Evolutionary conservation across 2,113 vertebrate genomes (phyloP), one percentile per base, ranked within the genome.

Genomic region (Lampris incognitus): DNA sequence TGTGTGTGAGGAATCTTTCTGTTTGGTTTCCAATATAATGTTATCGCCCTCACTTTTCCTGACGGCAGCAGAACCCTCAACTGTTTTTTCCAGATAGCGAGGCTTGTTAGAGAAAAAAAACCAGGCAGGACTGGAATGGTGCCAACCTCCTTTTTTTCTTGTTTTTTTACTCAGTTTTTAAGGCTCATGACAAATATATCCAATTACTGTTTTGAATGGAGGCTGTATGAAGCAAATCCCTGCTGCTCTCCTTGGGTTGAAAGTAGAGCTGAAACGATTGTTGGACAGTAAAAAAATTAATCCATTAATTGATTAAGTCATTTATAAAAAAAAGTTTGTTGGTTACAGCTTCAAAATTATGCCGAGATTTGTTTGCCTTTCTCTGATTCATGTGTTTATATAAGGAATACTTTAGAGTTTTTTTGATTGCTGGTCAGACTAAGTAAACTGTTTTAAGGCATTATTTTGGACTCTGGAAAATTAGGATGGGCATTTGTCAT

Each of bases 21-120:
- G 9, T 37, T 54, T 54, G 4, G 10, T 38, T 61, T 77, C 40
- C 72, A 69, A 72, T 58, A 74, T 80, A 65, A 74, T 58, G 46
- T 57, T 66, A 11, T 57, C 36, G n/a, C 57, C 38, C 75, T 78
- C 59, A 57, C 60, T 79, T 51, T 79, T 66, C 63, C 51, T 58
- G 55, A 24, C 44, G 65, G 44, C 55, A 75, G 79, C 71, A 79
- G 55, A 52, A 46, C 60, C 54, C 49, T 46, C 11, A n/a, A 69
- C 48, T 68, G 66, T 61, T 51, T 50, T 24, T 78, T 44, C 70
- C 57, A 54, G 62, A 52, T 62, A 62, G 36, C 2, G 11, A 49
- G 54, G 61, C 44, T 41, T 62, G 10, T 56, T 52, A 54, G 10
- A 72, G 56, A 24, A 72, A 36, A 36, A 24, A 49, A 9, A 36